Evolutionary conservation across 2,797 vertebrate genomes (phyloP).

Genomic region (Ara ararauna): DNA sequence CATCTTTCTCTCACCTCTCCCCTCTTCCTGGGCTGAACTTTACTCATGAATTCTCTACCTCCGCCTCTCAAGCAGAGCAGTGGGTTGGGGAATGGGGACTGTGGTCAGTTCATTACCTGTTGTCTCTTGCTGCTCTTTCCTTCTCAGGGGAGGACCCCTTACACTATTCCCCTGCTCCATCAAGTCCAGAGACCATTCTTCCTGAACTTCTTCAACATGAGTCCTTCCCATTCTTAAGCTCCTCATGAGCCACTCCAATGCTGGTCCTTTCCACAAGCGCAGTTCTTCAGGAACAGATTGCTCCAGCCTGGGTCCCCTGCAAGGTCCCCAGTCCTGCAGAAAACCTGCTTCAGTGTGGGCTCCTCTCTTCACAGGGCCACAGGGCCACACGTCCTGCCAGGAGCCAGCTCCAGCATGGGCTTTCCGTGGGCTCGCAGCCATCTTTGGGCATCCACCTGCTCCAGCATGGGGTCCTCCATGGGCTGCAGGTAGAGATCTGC

Average conservation of each 20-base stretch:
- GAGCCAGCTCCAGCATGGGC: rapidly evolving
- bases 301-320: neutral
- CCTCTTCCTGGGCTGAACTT: neutral
- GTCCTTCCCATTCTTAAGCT: neutral
- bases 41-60: neutral
- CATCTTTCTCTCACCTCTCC: neutral
- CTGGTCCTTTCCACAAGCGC: neutral
- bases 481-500: neutral
- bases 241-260: neutral
- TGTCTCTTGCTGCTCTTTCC: neutral
- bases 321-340: neutral
- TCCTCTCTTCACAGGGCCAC: neutral
- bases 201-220: neutral
- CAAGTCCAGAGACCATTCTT: neutral
- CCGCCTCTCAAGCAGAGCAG: rapidly evolving
- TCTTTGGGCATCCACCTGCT: neutral
- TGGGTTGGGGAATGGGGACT: rapidly evolving
- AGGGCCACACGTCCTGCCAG: too few species aligned
- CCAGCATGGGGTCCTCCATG: neutral
- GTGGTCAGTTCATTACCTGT: rapidly evolving
- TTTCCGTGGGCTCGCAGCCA: neutral
- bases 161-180: neutral
- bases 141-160: neutral
- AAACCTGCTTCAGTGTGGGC: neutral
- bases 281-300: neutral